These are phyloP conservation scores for Hafferia zeledoni DNA, from an alignment of 2,797 vertebrate genomes.

Conservation along the genomic window DNA sequence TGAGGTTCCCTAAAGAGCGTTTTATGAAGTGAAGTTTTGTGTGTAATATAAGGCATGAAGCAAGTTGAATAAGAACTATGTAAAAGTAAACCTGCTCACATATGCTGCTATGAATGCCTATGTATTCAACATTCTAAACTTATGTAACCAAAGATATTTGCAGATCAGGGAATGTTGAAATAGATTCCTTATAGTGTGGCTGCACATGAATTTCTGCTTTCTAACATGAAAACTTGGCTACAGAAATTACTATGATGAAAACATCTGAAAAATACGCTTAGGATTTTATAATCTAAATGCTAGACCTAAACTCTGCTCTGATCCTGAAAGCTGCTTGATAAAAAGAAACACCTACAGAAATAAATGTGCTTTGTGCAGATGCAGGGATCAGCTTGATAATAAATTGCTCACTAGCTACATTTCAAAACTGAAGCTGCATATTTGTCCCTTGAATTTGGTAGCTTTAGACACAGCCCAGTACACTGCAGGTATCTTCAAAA, in stretches of 20 bases:
- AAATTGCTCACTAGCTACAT: not conserved
- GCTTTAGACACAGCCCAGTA: not conserved
- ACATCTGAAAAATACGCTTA: not conserved
- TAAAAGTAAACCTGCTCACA: not conserved
- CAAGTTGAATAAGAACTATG: not conserved
- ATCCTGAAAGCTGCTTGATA: not conserved
- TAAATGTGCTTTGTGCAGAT: not conserved
- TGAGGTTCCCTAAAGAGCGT: not conserved
- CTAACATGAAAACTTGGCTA: not conserved
- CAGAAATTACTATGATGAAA: not conserved
- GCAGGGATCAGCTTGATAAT: not conserved
- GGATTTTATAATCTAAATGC: not conserved
- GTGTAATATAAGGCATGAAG: not conserved
- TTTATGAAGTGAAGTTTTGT: not conserved
- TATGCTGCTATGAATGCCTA: not conserved
- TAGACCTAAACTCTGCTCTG: not conserved
- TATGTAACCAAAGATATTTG: not conserved
- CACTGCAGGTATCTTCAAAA: not conserved
- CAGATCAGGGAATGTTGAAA: not conserved
- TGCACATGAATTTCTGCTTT: not conserved
- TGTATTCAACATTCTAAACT: not conserved
- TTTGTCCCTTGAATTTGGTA: not conserved
- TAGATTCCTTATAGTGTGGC: not conserved
- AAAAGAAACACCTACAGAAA: not conserved
- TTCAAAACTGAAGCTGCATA: not conserved